phyloP scores from a whole-genome alignment of 2,797 vertebrate species.

The Scyliorhinus canicula region DNA sequence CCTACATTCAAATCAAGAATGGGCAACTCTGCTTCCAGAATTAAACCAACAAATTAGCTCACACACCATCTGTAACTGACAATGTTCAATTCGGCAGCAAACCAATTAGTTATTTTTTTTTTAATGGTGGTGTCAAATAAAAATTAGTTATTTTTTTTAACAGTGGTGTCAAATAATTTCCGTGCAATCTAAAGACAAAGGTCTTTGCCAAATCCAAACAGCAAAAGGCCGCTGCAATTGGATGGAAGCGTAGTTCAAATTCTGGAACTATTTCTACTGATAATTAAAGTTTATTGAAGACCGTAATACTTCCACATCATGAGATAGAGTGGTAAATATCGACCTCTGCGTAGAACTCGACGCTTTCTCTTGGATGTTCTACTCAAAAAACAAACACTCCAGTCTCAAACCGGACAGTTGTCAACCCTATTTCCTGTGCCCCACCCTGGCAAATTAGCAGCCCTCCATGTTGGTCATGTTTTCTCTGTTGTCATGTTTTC shows the following conservation, averaged over 20 bases:
- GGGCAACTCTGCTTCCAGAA: neutral
- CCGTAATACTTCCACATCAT: neutral
- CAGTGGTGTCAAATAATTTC: neutral
- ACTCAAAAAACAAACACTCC: neutral
- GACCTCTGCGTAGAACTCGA: neutral
- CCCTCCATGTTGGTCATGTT: neutral
- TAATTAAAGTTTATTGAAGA: neutral
- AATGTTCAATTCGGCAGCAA: neutral
- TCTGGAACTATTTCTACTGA: neutral
- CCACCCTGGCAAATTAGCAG: neutral
- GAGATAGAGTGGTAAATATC: neutral
- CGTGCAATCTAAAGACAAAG: neutral
- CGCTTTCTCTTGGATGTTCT: neutral
- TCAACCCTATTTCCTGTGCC: no score
- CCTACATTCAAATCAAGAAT: neutral
- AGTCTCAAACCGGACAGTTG: neutral
- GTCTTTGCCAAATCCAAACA: neutral
- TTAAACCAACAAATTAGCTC: neutral
- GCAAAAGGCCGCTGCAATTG: neutral
- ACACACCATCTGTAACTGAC: neutral
- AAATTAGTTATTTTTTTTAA: neutral
- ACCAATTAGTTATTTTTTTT: neutral
- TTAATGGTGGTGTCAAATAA: no score
- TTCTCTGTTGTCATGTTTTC: no score
- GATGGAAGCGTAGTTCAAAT: neutral